Percentiles rank a stretch among this genome's conserved stretches.
Evolutionary conservation across 2,888 invertebrate genomes (phyloP).

Genomic region (Thumatha senex): DNA sequence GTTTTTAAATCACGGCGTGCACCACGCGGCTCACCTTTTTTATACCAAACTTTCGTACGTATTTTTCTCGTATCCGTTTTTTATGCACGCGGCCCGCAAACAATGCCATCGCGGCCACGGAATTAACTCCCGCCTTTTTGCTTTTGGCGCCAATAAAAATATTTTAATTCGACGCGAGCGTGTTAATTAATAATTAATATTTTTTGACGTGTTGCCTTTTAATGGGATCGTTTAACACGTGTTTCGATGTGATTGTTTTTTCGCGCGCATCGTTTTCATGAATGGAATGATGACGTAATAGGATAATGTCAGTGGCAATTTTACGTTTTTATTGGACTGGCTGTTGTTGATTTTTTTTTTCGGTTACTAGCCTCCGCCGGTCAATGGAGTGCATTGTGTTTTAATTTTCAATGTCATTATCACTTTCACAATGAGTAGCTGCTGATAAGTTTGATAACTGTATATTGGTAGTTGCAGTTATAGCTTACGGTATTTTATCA

Average conservation of each 20-base stretch:
- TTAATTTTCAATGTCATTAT: conserved; percentile 83
- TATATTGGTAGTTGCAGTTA: conserved; percentile 15
- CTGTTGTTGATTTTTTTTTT: conserved; percentile 73
- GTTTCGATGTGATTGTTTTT: conserved; percentile 78
- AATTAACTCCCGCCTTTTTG: conserved; percentile 80
- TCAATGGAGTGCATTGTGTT: conserved; percentile 78
- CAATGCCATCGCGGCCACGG: conserved; percentile 79
- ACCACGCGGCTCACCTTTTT: conserved; percentile 68
- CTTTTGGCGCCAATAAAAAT: conserved; percentile 81
- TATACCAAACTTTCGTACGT: conserved; percentile 68
- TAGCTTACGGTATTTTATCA: conserved; percentile 20
- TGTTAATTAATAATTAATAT: conserved; percentile 83
- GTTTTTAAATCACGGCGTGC: conserved; percentile 81
- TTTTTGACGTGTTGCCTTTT: conserved; percentile 74
- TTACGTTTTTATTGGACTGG: conserved; percentile 80
- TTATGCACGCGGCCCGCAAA: conserved; percentile 78
- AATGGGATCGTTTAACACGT: conserved; percentile 78
- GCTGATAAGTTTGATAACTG: conserved; percentile 39
- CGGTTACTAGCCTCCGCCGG: conserved; percentile 65
- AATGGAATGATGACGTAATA: conserved; percentile 83
- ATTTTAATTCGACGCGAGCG: conserved; percentile 76
- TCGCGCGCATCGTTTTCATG: conserved; percentile 74
- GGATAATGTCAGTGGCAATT: conserved; percentile 81
- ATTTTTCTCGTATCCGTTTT: conserved; percentile 75
- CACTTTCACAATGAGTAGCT: conserved; percentile 77